Conservation (phyloP, 2,797 vertebrate genomes). For the Salarias fasciatus region DNA sequence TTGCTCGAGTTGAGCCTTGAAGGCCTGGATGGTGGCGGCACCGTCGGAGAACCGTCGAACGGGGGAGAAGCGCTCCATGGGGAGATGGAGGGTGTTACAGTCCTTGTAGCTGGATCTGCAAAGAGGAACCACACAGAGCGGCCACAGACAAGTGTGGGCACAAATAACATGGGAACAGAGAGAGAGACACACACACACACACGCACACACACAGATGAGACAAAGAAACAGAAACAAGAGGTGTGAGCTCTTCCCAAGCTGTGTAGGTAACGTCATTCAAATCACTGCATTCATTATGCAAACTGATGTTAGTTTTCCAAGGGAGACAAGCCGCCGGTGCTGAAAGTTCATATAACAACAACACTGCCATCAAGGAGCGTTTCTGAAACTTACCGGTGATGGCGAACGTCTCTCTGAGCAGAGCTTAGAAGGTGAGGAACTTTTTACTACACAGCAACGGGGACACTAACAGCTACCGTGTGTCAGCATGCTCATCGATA, state of each 20-base stretch:
- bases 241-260: slow-evolving; percentile 30
- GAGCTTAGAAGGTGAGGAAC: neutral
- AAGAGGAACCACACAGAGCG: slow-evolving; percentile 25
- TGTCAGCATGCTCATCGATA: too few species aligned
- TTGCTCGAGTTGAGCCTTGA: slow-evolving; percentile 97
- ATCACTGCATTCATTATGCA: neutral
- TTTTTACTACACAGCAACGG: neutral
- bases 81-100: slow-evolving; percentile 97
- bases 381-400: slow-evolving; percentile 8
- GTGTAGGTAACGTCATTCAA: neutral
- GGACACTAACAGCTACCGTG: neutral
- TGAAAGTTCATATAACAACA: slow-evolving; percentile 5
- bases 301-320: neutral
- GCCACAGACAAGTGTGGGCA: slow-evolving; percentile 39
- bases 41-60: slow-evolving; percentile 97
- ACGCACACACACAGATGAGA: slow-evolving; percentile 30
- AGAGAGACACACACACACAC: slow-evolving; percentile 15
- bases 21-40: slow-evolving; percentile 96
- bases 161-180: slow-evolving; percentile 17
- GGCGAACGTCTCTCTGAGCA: neutral
- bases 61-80: slow-evolving; percentile 97
- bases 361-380: neutral
- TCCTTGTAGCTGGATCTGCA: slow-evolving; percentile 97
- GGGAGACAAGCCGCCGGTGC: slow-evolving; percentile 5
- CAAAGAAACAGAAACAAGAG: slow-evolving; percentile 51